Conservation (phyloP, 1,140 invertebrate genomes). For the Lamellibrachia luymesi region DNA sequence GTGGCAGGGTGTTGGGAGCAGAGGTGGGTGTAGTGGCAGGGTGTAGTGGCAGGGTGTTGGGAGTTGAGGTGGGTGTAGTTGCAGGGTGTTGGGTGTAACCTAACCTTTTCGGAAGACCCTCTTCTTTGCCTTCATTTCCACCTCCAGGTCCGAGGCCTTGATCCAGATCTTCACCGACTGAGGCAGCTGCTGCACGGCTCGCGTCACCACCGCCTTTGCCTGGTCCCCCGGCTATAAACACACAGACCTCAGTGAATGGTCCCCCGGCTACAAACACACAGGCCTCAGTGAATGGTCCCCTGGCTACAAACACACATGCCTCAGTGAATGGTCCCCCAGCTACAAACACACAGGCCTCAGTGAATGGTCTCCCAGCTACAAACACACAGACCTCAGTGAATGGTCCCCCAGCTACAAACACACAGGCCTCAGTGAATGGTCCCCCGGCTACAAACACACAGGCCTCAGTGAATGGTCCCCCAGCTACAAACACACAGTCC, state of each 20-base stretch:
- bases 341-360: constrained; percentile 36
- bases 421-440: constrained; percentile 69
- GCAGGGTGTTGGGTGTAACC: too few relatives aligned
- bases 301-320: constrained; percentile 72
- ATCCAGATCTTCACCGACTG: constrained; percentile 93
- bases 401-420: constrained; percentile 74
- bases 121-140: constrained; percentile 90
- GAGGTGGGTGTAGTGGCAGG: not conserved
- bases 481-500: constrained; percentile 6
- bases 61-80: not conserved
- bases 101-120: constrained; percentile 77
- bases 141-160: constrained; percentile 96
- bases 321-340: constrained; percentile 81
- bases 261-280: not conserved
- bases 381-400: not conserved
- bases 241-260: not conserved
- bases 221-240: constrained; percentile 77
- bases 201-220: constrained; percentile 81
- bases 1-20: not conserved
- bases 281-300: constrained; percentile 51
- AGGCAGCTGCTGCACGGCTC: constrained; percentile 61
- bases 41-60: not conserved
- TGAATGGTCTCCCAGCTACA: too few relatives aligned
- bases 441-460: constrained; percentile 68
- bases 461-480: not conserved